phyloP scores from a whole-genome alignment of 2,888 invertebrate genomes.

The Drosophila pegasa region DNA sequence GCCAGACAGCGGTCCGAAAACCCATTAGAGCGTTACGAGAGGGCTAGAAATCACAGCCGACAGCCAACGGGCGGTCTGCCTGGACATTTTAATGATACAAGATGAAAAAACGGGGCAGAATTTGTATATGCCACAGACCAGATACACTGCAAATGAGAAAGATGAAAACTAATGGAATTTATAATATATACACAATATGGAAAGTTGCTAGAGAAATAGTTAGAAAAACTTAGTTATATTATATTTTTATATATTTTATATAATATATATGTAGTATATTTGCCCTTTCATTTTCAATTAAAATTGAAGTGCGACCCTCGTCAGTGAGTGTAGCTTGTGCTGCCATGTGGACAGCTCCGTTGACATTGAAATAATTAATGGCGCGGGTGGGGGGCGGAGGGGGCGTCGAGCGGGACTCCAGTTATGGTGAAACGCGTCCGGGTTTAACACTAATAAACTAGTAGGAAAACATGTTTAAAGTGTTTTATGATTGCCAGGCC shows the following conservation, averaged over 20 bases:
- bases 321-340: slow-evolving; percentile 49
- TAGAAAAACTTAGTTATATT: neutral
- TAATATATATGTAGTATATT: neutral
- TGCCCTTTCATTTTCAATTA: neutral
- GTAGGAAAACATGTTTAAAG: slow-evolving; percentile 77
- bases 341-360: slow-evolving; percentile 55
- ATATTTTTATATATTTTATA: neutral
- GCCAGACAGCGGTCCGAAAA: slow-evolving; percentile 61
- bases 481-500: slow-evolving; percentile 77
- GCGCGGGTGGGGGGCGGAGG: slow-evolving; percentile 23
- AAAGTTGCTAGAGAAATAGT: neutral
- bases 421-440: slow-evolving; percentile 47
- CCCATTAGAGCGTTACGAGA: slow-evolving; percentile 60
- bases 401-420: slow-evolving; percentile 13
- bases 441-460: slow-evolving; percentile 77
- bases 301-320: slow-evolving; percentile 15
- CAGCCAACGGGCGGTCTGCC: slow-evolving; percentile 66
- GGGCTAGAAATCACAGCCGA: slow-evolving; percentile 67
- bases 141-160: slow-evolving; percentile 29
- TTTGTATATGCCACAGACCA: slow-evolving; percentile 10
- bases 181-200: neutral
- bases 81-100: slow-evolving; percentile 72
- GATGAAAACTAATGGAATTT: neutral
- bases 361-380: slow-evolving; percentile 74
- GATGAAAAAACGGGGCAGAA: slow-evolving; percentile 41